A percentile compares a stretch with the other conserved stretches of the same genome.
Conservation (phyloP, 2,113 vertebrate species). For the Lota lota region DNA sequence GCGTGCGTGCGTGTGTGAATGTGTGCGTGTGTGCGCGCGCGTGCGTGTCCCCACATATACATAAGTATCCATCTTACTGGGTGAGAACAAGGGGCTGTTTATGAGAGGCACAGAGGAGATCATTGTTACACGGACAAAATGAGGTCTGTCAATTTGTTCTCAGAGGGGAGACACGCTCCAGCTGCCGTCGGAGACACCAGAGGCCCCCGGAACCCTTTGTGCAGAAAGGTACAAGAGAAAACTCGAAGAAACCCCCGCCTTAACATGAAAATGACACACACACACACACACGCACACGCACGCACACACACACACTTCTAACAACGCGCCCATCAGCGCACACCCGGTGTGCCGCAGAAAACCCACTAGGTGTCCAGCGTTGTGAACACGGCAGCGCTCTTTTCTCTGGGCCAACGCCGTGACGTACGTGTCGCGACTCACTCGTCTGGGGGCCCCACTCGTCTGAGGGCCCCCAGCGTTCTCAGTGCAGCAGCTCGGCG, state of each 20-base stretch:
- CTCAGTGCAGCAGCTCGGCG: no score
- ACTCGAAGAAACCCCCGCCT: no score
- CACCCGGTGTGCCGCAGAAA: no score
- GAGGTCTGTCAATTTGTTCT: constrained; percentile 38
- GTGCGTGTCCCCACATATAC: neutral
- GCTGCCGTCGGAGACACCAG: constrained; percentile 10
- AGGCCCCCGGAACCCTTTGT: no score
- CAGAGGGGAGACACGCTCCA: constrained; percentile 33
- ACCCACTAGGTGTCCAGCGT: no score
- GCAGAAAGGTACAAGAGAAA: no score
- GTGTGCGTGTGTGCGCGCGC: neutral
- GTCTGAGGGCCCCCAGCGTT: neutral
- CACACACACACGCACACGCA: no score
- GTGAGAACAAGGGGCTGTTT: constrained; percentile 55
- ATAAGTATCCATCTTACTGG: constrained; percentile 50
- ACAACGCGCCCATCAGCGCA: no score
- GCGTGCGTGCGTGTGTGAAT: constrained; percentile 26
- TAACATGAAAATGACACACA: constrained; percentile 9
- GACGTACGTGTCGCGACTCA: neutral
- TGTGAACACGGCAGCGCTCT: no score
- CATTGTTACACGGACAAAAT: constrained; percentile 42
- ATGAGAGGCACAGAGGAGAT: constrained; percentile 29
- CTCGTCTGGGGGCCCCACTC: no score
- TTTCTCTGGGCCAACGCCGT: no score
- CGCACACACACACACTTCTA: neutral